Base-by-base conservation (phyloP, 2,888 invertebrate genomes). In the Noctua comes region DNA sequence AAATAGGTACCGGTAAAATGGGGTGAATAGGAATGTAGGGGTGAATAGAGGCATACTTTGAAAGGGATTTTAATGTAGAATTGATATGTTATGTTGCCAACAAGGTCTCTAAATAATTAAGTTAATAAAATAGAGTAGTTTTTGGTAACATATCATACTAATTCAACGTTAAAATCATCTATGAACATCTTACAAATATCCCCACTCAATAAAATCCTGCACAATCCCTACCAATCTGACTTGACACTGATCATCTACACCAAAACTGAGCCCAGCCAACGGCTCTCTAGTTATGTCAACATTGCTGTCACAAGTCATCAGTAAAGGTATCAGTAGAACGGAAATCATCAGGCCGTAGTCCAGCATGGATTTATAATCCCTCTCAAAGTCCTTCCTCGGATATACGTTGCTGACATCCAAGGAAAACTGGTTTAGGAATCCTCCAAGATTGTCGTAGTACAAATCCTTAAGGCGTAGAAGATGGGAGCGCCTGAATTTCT, bases 291-390 rank as follows among this genome's bases (percentile, higher is more conserved):
- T 78, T 13, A 88, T 1, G 16, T 86, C 80, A 43, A 79, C 31
- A 62, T 83, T 46, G 18, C 76, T 72, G 1, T 84, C 82, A 54
- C 74, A 74, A 6, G 78, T 59, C 78, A 87, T 74, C 2, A 89
- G 48, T 3, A 89, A 69, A 1, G 90, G 91, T 11, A 90, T n/a
- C 21, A 88, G 21, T 16, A 85, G 68, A 11, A 90, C 36, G 0
- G 90, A 86, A n/a, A 89, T 79, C 79, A 90, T 89, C 2, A 94
- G 70, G 0, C 92, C 94, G 46, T 90, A 93, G 46, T 91, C 91
- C 11, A 91, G 81, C 73, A 89, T 89, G 2, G 90, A 86, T 11
- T 83, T 82, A 68, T 86, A 94, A 73, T 90, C 86, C 8, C 77
- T 83, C 31, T 94, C 92, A 73, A 93, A 94, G 24, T 88, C 86